Evolutionary conservation across 2,888 invertebrate genomes (phyloP).

Genomic region (Lamellibrachia satsuma): DNA sequence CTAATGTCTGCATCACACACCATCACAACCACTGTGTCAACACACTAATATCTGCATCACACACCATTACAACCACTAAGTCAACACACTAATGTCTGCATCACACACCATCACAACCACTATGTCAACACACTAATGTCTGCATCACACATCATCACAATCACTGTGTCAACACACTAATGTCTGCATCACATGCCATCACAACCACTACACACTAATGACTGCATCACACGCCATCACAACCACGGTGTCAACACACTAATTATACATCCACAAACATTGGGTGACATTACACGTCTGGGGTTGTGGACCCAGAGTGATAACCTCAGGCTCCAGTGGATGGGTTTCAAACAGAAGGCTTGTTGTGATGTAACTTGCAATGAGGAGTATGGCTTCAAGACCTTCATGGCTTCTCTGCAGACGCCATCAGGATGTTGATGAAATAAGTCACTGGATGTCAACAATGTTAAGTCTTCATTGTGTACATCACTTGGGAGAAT

Average conservation of each 20-base stretch:
- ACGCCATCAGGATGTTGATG: not conserved
- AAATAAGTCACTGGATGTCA: not conserved
- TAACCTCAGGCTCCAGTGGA: not conserved
- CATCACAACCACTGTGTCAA: not conserved
- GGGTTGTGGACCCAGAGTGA: not conserved
- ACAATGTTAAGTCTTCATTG: not conserved
- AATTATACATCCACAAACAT: not conserved
- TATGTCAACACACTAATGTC: not conserved
- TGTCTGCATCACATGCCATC: not conserved
- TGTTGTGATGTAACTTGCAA: not conserved
- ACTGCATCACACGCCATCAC: not conserved
- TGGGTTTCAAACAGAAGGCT: not conserved
- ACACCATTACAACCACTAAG: not conserved
- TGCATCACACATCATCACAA: not conserved
- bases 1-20: not conserved
- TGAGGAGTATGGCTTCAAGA: not conserved
- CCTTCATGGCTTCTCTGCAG: not conserved
- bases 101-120: not conserved
- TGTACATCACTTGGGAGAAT: not conserved
- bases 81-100: not conserved
- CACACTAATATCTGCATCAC: not conserved
- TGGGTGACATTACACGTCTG: not conserved
- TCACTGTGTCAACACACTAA: not conserved
- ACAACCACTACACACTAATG: not conserved
- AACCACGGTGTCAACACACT: not conserved